These are phyloP conservation scores for Daphoenositta chrysoptera DNA, from an alignment of 2,113 vertebrate species.

Conservation along the genomic window DNA sequence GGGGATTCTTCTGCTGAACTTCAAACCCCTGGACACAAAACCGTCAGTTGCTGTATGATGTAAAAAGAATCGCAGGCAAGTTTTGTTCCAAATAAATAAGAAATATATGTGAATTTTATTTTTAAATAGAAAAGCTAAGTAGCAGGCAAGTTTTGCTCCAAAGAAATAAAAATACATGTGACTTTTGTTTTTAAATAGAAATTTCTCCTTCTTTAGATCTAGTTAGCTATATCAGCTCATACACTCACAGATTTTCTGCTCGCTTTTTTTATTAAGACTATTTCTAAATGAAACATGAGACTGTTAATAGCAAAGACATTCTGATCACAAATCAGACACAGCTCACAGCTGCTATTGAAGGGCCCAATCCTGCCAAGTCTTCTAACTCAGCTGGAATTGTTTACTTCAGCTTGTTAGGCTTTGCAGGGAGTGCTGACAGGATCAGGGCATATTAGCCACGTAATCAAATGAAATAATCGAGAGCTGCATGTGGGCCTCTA, in stretches of 20 bases:
- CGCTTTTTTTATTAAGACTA: neutral
- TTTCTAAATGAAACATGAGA: neutral
- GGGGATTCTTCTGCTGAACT: neutral
- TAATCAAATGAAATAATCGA: slow-evolving; percentile 29
- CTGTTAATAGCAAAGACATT: neutral
- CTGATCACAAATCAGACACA: neutral
- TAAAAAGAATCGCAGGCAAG: neutral
- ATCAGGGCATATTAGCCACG: neutral
- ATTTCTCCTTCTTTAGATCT: neutral
- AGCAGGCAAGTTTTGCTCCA: neutral
- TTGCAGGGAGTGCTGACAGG: neutral
- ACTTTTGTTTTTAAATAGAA: neutral
- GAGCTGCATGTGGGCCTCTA: neutral
- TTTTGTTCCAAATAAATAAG: neutral
- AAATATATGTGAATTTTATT: neutral
- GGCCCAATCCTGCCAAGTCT: neutral
- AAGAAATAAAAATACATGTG: neutral
- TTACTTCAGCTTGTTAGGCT: neutral
- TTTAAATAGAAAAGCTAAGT: neutral
- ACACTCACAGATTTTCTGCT: neutral
- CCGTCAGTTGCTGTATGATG: fast-evolving
- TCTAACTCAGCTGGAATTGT: neutral
- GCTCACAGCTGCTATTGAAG: neutral
- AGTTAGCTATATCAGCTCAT: neutral
- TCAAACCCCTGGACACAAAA: neutral